Evolutionary conservation across 2,113 vertebrate species (phyloP).

Genomic region (Piaya cayana): DNA sequence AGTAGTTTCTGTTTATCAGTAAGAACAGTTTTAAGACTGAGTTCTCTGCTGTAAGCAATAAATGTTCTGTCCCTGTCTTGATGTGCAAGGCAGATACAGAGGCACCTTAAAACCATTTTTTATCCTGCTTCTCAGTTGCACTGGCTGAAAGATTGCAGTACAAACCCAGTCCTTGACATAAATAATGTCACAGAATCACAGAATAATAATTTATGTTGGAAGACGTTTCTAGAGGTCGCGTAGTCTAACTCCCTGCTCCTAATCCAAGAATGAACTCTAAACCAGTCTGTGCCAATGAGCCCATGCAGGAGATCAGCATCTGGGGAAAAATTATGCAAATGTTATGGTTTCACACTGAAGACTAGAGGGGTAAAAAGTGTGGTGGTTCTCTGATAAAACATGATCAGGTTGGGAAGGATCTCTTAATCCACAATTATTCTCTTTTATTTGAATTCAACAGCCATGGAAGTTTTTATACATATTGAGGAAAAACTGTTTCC

Average conservation of each 20-base stretch:
- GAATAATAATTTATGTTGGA: not conserved
- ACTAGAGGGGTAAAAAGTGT: not conserved
- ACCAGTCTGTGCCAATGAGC: not conserved
- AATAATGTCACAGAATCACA: not conserved
- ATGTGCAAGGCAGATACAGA: not conserved
- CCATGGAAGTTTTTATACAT: accelerated
- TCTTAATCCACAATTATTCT: not conserved
- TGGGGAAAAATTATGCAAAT: not conserved
- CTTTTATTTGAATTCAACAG: not conserved
- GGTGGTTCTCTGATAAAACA: not conserved
- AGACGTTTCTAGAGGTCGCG: not conserved
- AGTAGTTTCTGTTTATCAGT: not conserved
- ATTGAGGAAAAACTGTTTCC: not conserved
- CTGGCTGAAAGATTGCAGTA: not conserved
- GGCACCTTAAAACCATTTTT: not conserved
- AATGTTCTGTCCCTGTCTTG: not conserved
- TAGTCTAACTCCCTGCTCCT: not conserved
- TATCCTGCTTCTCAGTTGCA: not conserved
- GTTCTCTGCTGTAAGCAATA: not conserved
- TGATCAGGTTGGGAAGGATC: not conserved
- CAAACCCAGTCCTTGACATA: not conserved
- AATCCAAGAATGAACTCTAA: not conserved
- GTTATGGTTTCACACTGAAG: accelerated
- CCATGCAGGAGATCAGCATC: not conserved
- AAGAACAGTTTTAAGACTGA: not conserved